Conservation (phyloP, 1,140 invertebrate genomes). For the Phymorhynchus buccinoides region DNA sequence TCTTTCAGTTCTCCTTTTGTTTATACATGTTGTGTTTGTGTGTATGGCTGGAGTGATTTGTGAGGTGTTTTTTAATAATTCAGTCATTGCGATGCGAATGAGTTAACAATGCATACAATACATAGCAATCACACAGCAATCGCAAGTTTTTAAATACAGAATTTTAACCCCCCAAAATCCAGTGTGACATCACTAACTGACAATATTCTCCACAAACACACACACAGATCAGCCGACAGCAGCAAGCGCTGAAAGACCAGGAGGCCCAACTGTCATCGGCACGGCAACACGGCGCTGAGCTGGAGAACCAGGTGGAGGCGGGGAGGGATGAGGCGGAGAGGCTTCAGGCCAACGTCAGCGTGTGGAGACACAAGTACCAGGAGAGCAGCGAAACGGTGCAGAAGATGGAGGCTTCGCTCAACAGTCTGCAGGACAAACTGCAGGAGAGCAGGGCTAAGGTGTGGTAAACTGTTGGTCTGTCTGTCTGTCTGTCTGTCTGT, state of each 20-base stretch:
- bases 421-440: constrained; percentile 63
- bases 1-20: too few species aligned
- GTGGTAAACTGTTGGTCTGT: constrained; percentile 5
- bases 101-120: too few species aligned
- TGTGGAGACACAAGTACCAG: constrained; percentile 65
- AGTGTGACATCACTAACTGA: too few species aligned
- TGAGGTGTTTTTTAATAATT: too few species aligned
- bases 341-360: constrained; percentile 57
- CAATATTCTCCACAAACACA: too few species aligned
- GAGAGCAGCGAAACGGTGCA: constrained; percentile 60
- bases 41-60: too few species aligned
- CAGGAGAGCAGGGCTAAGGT: constrained; percentile 63
- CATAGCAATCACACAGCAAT: too few species aligned
- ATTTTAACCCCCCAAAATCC: too few species aligned
- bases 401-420: constrained; percentile 60
- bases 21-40: too few species aligned
- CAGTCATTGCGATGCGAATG: too few species aligned
- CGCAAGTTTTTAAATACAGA: too few species aligned
- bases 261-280: constrained; percentile 58
- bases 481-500: neutral
- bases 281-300: constrained; percentile 61
- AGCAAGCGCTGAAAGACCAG: constrained; percentile 57
- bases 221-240: constrained; percentile 58
- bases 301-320: constrained; percentile 62
- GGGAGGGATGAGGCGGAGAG: constrained; percentile 55